Evolutionary conservation across 2,888 invertebrate species (phyloP).

Genomic region (Drosophila infuscata): DNA sequence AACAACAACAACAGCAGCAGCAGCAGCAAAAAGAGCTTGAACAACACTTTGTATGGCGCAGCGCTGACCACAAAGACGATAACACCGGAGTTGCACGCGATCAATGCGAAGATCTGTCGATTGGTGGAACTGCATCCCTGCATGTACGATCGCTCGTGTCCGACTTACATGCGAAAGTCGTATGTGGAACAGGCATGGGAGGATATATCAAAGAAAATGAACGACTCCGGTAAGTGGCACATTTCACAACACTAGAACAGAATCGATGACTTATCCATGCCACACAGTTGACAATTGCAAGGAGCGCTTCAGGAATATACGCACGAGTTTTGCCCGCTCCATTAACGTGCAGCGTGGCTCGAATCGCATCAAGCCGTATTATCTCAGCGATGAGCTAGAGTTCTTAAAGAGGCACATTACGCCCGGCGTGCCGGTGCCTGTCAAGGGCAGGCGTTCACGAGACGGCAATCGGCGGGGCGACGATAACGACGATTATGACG

Average conservation of each 20-base stretch:
- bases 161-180: conserved; percentile 78
- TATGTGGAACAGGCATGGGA: conserved; percentile 81
- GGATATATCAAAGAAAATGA: conserved; percentile 78
- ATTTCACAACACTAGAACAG: too few species aligned
- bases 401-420: conserved; percentile 79
- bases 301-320: conserved; percentile 84
- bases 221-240: conserved; percentile 76
- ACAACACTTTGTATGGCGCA: conserved; percentile 27
- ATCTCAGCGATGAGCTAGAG: conserved; percentile 75
- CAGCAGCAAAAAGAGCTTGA: conserved; percentile 29
- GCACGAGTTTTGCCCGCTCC: conserved; percentile 82
- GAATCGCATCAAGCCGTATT: conserved; percentile 81
- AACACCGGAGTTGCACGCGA: conserved; percentile 76
- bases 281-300: conserved; percentile 78
- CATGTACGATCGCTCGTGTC: conserved; percentile 82
- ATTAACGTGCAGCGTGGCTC: conserved; percentile 81
- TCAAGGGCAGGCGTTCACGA: conserved; percentile 50
- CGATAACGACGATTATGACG: conserved; percentile 46
- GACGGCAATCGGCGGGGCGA: conserved; percentile 49
- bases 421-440: conserved; percentile 64
- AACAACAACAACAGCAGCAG: conserved; percentile 5
- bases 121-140: conserved; percentile 80
- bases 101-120: conserved; percentile 81
- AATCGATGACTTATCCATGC: not conserved
- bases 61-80: conserved; percentile 54